Evolutionary conservation across 2,113 vertebrate species (phyloP), one percentile per base, ranked within the genome.

Genomic region (Calonectris borealis): DNA sequence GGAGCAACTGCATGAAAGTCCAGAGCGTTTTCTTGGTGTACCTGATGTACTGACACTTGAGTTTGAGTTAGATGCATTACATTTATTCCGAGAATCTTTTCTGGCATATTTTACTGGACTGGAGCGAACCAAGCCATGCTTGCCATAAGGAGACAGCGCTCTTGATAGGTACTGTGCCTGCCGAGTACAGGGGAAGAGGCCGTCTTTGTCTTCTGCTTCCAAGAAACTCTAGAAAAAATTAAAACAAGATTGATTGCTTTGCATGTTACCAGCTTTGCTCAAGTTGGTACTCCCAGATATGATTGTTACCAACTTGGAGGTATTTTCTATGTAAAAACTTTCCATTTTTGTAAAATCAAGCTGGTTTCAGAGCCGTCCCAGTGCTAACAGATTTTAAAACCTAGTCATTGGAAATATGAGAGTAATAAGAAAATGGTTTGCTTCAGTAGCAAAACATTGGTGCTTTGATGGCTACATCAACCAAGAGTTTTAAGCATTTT

Each of bases 201-300:
- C 2, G 0, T 54, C 75, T 71, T 91, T 70, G 15, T 83, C 89
- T 83, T 94, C 94, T 46, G 24, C 62, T 77, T 97, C 91, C 26
- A 82, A 71, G 86, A 92, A 86, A 73, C 40, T 75, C 98, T 98
- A 72, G 83, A 65, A 93, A 97, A 91, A 95, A 93, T 25, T 2
- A 42, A 87, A 65, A 21, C 31, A 68, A 64, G 31, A 86, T 20
- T 71, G 52, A 80, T 51, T 80, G 34, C 46, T 78, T 72, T 69
- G 44, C 66, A 88, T n/a, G 16, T 69, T 65, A 70, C 13, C 34
- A 49, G 17, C 44, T 94, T 87, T 83, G 25, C 40, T 87, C 29
- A 22, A 16, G 36, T 32, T 34, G 13, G 34, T 42, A 38, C 25
- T 68, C n/a, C 26, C 29, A 82, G 29, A 8, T 85, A 24, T 31